Base-by-base conservation (phyloP, 2,113 vertebrate species). In the Genyomyrus donnyi region DNA sequence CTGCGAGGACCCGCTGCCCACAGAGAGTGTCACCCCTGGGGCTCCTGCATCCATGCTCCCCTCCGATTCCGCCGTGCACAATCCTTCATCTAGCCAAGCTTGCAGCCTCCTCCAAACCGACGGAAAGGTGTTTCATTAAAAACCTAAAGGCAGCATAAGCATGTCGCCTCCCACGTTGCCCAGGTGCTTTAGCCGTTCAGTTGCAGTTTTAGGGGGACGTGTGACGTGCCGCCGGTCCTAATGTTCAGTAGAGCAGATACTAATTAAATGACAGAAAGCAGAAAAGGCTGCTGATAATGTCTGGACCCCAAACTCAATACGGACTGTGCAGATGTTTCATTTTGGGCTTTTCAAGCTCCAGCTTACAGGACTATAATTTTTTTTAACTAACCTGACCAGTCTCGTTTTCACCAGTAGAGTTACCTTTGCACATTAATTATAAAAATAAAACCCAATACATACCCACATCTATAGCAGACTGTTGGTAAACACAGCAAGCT, bases 61-160 rank as follows among this genome's bases (percentile, higher is more conserved):
- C n/a, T 89, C 53, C 56, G 35, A 84, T 84, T 84, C 80, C 80
- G 88, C 84, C 88, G 45, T 85, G 80, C 48, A 56, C 56, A 89
- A 89, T 91, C 88, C 88, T 58, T 90, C 90, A 89, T 91, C 88
- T 91, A 90, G 70, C 87, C 58, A 66, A 88, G 80, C 80, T 85
- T 85, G 52, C 50, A 80, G 77, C 49, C 90, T 84, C 74, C 42
- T 77, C 70, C 86, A 84, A 46, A 27, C 52, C 70, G 83, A 90
- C 49, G 39, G 70, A 90, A 70, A 88, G 74, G 74, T 49, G 77
- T 84, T 88, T 88, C 87, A 66, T 88, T 62, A 83, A 62, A 53
- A 87, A 66, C 45, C 62, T 56, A 53, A 35, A 53, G 19, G 50
- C 39, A 52, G 49, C 31, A 2, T 80, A n/a, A 85, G 7, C 45